Evolutionary conservation across 1,140 invertebrate species (phyloP).

Genomic region (Halictus rubicundus): DNA sequence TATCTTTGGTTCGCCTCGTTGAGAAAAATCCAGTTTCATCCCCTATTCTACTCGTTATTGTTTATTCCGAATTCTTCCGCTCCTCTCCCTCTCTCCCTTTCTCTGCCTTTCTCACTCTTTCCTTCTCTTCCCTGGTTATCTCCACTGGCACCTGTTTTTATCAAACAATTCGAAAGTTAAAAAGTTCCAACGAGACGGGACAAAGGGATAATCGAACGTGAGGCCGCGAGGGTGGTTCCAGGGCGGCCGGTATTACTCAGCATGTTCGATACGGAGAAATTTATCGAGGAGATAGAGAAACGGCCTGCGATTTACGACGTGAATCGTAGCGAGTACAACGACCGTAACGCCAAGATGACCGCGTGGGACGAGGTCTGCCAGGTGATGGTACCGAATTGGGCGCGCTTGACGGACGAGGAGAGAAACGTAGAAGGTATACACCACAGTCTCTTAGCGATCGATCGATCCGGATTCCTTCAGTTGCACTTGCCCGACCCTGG

Average conservation of each 20-base stretch:
- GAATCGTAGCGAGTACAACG: slow-evolving; percentile 73
- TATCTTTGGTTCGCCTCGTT: not conserved
- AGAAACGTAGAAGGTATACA: slow-evolving; percentile 73
- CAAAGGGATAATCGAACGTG: not conserved
- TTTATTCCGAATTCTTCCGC: too few species aligned
- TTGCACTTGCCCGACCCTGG: slow-evolving; percentile 33
- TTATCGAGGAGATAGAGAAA: slow-evolving; percentile 75
- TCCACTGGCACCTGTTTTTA: not conserved
- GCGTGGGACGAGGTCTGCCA: slow-evolving; percentile 76
- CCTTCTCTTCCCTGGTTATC: not conserved
- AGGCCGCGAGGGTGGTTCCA: not conserved
- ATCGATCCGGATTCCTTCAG: slow-evolving; percentile 61
- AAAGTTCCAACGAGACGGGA: not conserved
- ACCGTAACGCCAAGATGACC: slow-evolving; percentile 72
- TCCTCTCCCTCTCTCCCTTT: too few species aligned
- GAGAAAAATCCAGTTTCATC: not conserved
- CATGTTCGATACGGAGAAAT: slow-evolving; percentile 75
- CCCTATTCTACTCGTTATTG: not conserved
- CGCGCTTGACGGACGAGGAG: slow-evolving; percentile 69
- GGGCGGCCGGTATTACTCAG: not conserved
- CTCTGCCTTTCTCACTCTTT: too few species aligned
- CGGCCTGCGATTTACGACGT: slow-evolving; percentile 76
- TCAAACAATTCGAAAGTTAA: not conserved
- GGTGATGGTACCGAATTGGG: slow-evolving; percentile 74
- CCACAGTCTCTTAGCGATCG: slow-evolving; percentile 51